These are phyloP conservation scores for Trissolcus brochymenae DNA, from an alignment of 2,888 invertebrate species.

Conservation along the genomic window DNA sequence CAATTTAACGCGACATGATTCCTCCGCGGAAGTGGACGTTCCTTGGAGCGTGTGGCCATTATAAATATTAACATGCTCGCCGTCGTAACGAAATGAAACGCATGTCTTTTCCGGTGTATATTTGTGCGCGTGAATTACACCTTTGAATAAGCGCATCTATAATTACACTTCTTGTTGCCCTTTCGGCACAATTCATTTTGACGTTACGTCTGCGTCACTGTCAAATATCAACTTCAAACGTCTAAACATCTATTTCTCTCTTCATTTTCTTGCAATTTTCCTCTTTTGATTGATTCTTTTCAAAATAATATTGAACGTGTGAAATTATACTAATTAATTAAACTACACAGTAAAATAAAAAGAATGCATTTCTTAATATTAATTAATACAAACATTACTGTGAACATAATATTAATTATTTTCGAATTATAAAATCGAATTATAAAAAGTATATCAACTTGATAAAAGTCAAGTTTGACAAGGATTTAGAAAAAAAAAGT, in stretches of 20 bases:
- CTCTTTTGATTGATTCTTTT: too few species aligned
- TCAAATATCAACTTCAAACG: constrained; percentile 18
- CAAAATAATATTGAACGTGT: too few species aligned
- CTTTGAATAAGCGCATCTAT: constrained; percentile 47
- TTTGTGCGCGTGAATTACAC: constrained; percentile 48
- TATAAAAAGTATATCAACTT: too few species aligned
- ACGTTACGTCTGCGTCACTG: constrained; percentile 8
- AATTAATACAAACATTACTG: too few species aligned
- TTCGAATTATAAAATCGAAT: too few species aligned
- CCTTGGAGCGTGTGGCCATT: constrained; percentile 25
- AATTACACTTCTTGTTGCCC: constrained; percentile 43
- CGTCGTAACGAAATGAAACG: constrained; percentile 43
- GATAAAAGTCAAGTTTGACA: constrained; percentile 14
- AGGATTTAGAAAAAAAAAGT: constrained; percentile 8
- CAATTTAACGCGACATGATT: constrained; percentile 39
- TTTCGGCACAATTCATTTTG: constrained; percentile 34
- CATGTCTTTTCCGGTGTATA: constrained; percentile 52
- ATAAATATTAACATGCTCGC: constrained; percentile 51
- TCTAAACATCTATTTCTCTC: not conserved
- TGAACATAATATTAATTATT: too few species aligned
- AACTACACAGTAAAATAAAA: too few species aligned
- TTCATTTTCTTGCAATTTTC: not conserved
- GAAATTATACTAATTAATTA: too few species aligned
- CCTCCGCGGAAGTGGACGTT: constrained; percentile 45
- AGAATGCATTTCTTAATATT: too few species aligned